Evolutionary conservation across 2,797 vertebrate genomes (phyloP), one percentile per base, ranked within the genome.

Genomic region (Botia kubotai): DNA sequence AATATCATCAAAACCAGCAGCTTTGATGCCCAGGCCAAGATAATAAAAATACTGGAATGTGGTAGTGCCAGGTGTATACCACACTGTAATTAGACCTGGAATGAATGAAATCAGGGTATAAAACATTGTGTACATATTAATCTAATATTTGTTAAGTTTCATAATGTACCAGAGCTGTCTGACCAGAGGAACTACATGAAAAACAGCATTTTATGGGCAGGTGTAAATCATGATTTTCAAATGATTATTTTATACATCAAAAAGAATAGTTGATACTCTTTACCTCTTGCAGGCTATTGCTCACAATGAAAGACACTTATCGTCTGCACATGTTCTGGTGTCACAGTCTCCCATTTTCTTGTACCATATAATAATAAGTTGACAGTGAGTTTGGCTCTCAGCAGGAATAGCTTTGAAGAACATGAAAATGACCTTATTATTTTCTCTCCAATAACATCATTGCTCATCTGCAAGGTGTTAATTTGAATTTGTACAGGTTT

Each of bases 1-100:
- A 91, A 92, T 89, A 91, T 88, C 89, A 93, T 93, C 90, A 92
- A 91, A 93, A 90, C 77, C 90, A 90, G 84, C 70, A 60, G 36
- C 91, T 94, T 94, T 95, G 92, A 93, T 92, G 89, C 87, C 83
- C 17, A 10, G 83, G 92, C 93, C 93, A 94, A 93, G 84, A 83
- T 90, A 91, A 92, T 91, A 93, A 91, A 93, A 88, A 93, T 86
- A 88, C 79, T 89, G 91, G 89, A 94, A 93, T 91, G 91, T 91
- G 86, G 90, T 87, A 90, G 89, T 91, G 90, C 93, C 93, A 95
- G 93, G 93, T 95, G 93, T 92, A 91, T 86, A 87, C 88, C 83
- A 72, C 88, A 82, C 81, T 82, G 86, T 93, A 93, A 95, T 94
- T 93, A 92, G 91, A 89, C 76, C 91, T 91, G 91, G 91, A 85